Conservation (phyloP, 2,888 invertebrate species). For the Dasysyrphus tricinctus region DNA sequence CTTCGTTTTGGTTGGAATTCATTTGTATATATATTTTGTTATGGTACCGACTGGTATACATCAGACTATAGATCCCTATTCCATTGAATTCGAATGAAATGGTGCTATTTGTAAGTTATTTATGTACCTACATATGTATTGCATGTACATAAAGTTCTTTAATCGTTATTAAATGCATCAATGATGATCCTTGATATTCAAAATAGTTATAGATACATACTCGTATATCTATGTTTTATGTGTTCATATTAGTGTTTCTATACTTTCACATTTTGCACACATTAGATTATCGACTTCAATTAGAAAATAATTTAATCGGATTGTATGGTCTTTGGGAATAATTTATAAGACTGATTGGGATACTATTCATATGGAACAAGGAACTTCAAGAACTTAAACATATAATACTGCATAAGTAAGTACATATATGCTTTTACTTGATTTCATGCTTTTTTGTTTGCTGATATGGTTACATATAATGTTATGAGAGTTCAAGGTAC, state of each 20-base stretch:
- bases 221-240: neutral
- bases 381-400: neutral
- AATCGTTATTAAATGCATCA: constrained; percentile 60
- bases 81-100: constrained; percentile 29
- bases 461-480: neutral
- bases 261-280: constrained; percentile 1
- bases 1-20: constrained; percentile 36
- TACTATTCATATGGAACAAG: neutral
- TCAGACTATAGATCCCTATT: neutral
- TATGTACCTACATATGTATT: neutral
- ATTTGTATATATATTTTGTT: constrained; percentile 42
- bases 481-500: neutral
- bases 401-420: neutral
- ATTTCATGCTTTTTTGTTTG: neutral
- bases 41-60: neutral
- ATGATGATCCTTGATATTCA: constrained; percentile 51
- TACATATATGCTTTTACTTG: neutral
- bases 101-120: constrained; percentile 58
- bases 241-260: neutral
- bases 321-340: constrained; percentile 12
- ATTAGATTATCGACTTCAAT: constrained; percentile 35
- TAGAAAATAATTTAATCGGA: constrained; percentile 48
- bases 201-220: neutral
- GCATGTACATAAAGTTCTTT: constrained; percentile 32
- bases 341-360: constrained; percentile 17